These are phyloP conservation scores for Orchestes rusci DNA, from an alignment of 2,888 invertebrate genomes.

Conservation along the genomic window DNA sequence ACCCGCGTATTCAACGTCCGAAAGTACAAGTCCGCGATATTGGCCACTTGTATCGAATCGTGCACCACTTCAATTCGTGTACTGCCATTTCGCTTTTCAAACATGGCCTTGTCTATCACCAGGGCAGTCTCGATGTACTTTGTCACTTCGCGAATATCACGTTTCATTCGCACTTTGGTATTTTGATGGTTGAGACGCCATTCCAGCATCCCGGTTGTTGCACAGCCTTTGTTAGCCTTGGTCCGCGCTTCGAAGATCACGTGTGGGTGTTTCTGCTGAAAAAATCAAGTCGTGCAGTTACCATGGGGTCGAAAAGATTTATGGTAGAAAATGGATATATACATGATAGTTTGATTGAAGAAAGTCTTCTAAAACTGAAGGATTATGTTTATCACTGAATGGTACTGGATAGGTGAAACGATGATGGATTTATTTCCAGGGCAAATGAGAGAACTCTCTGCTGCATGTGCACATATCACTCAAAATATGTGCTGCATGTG, in stretches of 20 bases:
- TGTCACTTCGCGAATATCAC: slow-evolving; percentile 83
- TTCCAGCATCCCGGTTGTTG: slow-evolving; percentile 70
- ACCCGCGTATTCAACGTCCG: slow-evolving; percentile 90
- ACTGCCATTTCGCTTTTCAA: slow-evolving; percentile 85
- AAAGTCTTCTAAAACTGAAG: too few relatives aligned
- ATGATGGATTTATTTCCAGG: too few relatives aligned
- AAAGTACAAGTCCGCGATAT: slow-evolving; percentile 83
- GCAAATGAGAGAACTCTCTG: too few relatives aligned
- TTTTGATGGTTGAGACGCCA: slow-evolving; percentile 53
- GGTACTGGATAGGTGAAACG: too few relatives aligned
- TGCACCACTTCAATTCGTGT: slow-evolving; percentile 64
- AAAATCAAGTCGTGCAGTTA: slow-evolving; percentile 40
- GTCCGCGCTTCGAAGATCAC: slow-evolving; percentile 93
- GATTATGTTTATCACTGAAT: too few relatives aligned
- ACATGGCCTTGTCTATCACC: slow-evolving; percentile 95
- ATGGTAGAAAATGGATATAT: too few relatives aligned
- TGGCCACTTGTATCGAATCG: slow-evolving; percentile 94
- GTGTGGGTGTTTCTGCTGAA: slow-evolving; percentile 95
- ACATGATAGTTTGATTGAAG: too few relatives aligned
- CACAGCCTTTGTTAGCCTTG: slow-evolving; percentile 87
- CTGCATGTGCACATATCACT: too few relatives aligned
- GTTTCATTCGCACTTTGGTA: slow-evolving; percentile 37
- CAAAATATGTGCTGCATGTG: too few relatives aligned
- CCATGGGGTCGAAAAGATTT: slow-evolving; percentile 11
- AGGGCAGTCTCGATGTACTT: slow-evolving; percentile 96